These are phyloP conservation scores for Camponotus floridanus DNA, from an alignment of 1,140 invertebrate genomes.

Conservation along the genomic window DNA sequence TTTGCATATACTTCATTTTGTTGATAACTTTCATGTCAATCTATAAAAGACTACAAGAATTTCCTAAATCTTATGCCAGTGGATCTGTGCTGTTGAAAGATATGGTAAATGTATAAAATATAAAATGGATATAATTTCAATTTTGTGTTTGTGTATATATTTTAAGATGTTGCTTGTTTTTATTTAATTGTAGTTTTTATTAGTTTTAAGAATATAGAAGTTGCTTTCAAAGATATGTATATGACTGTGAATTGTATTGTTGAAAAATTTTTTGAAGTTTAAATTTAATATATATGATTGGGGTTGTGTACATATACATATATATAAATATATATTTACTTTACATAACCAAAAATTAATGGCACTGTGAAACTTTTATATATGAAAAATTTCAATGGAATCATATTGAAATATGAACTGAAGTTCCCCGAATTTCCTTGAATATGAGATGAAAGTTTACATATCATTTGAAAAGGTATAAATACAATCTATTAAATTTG, in stretches of 20 bases:
- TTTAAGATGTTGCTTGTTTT: conserved; percentile 28
- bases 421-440: not conserved
- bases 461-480: conserved; percentile 7
- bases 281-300: conserved; percentile 11
- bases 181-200: conserved; percentile 40
- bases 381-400: conserved; percentile 14
- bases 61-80: conserved; percentile 70
- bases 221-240: conserved; percentile 33
- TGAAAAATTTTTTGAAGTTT: not conserved
- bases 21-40: conserved; percentile 73
- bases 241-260: not conserved
- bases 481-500: conserved; percentile 3
- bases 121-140: conserved; percentile 27
- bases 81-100: conserved; percentile 52
- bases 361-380: not conserved
- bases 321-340: not conserved
- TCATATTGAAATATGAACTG: not conserved
- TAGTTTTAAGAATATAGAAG: conserved; percentile 11
- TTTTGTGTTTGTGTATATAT: conserved; percentile 22
- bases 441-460: not conserved
- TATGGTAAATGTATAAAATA: conserved; percentile 17
- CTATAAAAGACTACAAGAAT: conserved; percentile 61
- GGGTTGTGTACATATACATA: not conserved
- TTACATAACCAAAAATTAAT: not conserved
- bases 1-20: conserved; percentile 62